A percentile compares a stretch with the other conserved stretches of the same genome.
These are phyloP conservation scores for Petrocephalus sullivani DNA, from an alignment of 2,797 vertebrate genomes.

Conservation along the genomic window DNA sequence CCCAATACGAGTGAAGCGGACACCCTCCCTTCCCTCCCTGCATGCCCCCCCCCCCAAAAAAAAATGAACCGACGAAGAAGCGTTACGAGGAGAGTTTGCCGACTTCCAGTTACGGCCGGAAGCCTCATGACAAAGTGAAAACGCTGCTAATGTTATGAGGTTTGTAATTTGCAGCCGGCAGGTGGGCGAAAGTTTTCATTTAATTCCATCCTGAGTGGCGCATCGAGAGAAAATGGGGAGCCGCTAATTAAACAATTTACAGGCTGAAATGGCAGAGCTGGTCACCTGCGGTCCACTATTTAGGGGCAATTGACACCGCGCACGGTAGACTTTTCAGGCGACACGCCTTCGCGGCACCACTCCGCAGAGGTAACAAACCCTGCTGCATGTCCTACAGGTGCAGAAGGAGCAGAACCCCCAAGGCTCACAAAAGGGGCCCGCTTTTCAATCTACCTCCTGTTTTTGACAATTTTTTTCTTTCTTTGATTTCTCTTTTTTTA, in stretches of 20 bases:
- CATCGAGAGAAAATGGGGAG: constrained; percentile 27
- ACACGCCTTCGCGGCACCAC: background rate
- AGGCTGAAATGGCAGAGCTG: background rate
- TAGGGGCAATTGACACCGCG: constrained; percentile 8
- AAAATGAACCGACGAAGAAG: background rate
- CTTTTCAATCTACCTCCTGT: background rate
- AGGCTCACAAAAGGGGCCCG: background rate
- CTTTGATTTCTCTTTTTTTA: background rate
- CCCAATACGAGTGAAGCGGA: background rate
- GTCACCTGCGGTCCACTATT: constrained; percentile 13
- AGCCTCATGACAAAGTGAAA: constrained; percentile 11
- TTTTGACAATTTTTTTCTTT: background rate
- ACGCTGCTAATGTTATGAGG: constrained; percentile 14
- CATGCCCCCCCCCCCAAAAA: background rate
- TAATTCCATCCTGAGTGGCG: constrained; percentile 41
- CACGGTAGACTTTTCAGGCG: background rate
- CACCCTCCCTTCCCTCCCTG: background rate
- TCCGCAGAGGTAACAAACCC: background rate
- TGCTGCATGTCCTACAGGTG: background rate
- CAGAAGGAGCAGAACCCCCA: background rate
- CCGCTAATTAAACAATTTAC: constrained; percentile 24
- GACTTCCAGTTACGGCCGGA: background rate
- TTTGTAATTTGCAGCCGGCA: constrained; percentile 16
- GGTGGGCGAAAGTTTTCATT: constrained; percentile 20
- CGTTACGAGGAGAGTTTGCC: background rate